phyloP scores from a whole-genome alignment of 1,140 invertebrate species.

The Whitmania pigra region DNA sequence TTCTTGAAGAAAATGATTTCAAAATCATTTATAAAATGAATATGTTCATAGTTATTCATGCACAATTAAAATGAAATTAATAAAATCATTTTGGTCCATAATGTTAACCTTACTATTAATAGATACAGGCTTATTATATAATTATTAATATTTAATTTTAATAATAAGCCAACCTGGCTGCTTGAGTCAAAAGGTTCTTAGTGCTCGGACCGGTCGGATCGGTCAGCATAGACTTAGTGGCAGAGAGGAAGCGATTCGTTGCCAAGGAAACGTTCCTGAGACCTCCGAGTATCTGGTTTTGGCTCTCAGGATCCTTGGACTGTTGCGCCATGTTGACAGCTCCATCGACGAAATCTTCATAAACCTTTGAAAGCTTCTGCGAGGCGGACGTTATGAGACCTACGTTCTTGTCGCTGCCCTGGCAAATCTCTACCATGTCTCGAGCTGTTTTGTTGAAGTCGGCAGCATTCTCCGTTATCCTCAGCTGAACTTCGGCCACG shows the following conservation, averaged over 20 bases:
- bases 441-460: conserved; percentile 48
- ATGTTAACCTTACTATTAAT: too few relatives aligned
- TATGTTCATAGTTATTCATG: neutral
- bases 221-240: conserved; percentile 73
- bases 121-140: too few relatives aligned
- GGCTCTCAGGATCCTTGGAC: conserved; percentile 14
- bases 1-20: too few relatives aligned
- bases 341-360: conserved; percentile 22
- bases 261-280: conserved; percentile 9
- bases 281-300: neutral
- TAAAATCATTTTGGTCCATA: neutral
- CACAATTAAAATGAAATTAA: neutral
- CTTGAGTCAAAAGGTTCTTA: conserved; percentile 42
- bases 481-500: conserved; percentile 63
- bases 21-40: neutral
- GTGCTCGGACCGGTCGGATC: conserved; percentile 50
- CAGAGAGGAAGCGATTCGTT: conserved; percentile 62
- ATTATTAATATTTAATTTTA: neutral
- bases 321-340: conserved; percentile 18
- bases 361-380: conserved; percentile 10
- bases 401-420: conserved; percentile 7
- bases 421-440: conserved; percentile 10
- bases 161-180: conserved; percentile 51
- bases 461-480: conserved; percentile 66
- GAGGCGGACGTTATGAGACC: neutral